Conservation (phyloP, 1,140 invertebrate genomes). For the Rhagoletis zephyria region DNA sequence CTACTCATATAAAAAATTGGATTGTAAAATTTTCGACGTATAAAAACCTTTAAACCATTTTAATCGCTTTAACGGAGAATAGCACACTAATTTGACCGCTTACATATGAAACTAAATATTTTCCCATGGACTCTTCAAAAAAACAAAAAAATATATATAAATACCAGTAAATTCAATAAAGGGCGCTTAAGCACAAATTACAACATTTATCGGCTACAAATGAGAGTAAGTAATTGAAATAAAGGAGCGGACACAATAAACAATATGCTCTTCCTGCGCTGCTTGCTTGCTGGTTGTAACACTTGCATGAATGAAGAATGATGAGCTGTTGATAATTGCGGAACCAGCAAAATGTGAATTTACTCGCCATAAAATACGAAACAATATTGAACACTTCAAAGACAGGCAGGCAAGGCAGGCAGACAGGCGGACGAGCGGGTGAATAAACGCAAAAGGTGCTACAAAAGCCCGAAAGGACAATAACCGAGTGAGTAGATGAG, state of each 20-base stretch:
- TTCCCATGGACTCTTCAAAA: not conserved
- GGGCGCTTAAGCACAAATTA: not conserved
- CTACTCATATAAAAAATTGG: too few relatives aligned
- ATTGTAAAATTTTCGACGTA: not conserved
- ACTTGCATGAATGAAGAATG: constrained; percentile 43
- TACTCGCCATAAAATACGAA: constrained; percentile 37
- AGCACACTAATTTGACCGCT: not conserved
- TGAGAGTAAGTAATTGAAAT: constrained; percentile 27
- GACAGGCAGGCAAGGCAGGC: not conserved
- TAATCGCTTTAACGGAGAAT: not conserved
- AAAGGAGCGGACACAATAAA: not conserved
- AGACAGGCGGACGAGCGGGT: too few relatives aligned
- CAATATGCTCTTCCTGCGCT: not conserved
- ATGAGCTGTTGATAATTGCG: constrained; percentile 52
- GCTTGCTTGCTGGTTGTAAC: not conserved
- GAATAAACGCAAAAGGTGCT: not conserved
- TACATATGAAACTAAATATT: not conserved
- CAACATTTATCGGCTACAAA: constrained; percentile 30
- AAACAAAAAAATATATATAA: not conserved
- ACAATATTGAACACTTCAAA: constrained; percentile 54
- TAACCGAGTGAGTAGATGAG: not conserved
- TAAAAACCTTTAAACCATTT: not conserved
- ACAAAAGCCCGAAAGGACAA: not conserved
- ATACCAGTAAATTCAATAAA: not conserved
- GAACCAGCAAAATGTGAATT: constrained; percentile 41